Percentiles rank a stretch among this genome's conserved stretches.
Conservation (phyloP, 2,888 invertebrate genomes). For the Bibio marci region DNA sequence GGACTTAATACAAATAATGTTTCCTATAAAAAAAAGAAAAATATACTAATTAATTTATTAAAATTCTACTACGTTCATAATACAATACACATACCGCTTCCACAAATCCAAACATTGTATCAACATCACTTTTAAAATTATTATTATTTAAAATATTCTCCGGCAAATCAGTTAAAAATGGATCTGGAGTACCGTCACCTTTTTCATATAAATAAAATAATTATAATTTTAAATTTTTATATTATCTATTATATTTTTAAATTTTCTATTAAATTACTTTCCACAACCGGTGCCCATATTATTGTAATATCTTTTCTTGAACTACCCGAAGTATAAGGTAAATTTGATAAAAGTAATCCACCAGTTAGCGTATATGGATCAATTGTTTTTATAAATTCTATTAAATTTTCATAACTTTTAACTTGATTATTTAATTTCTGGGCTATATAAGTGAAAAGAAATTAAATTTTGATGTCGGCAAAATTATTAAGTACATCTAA, state of each 20-base stretch:
- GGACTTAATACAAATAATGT: slow-evolving; percentile 19
- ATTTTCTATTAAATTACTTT: background rate
- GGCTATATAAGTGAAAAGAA: too few relatives aligned
- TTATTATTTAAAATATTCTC: too few relatives aligned
- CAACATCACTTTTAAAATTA: background rate
- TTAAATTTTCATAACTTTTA: background rate
- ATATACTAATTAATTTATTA: too few relatives aligned
- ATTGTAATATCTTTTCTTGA: background rate
- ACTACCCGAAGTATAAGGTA: too few relatives aligned
- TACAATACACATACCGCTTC: background rate
- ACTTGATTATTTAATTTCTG: background rate
- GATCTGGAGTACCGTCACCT: too few relatives aligned
- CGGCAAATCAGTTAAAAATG: background rate
- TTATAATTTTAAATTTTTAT: too few relatives aligned
- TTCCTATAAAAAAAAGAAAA: slow-evolving; percentile 11
- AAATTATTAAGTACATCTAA: too few relatives aligned
- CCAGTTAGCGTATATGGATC: background rate
- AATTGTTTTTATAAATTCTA: background rate
- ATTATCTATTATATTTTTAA: background rate
- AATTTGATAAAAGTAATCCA: too few relatives aligned
- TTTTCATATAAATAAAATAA: too few relatives aligned
- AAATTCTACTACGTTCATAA: too few relatives aligned
- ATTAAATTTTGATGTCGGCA: too few relatives aligned
- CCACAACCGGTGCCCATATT: background rate
- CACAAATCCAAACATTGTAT: background rate